Percentiles rank a stretch among this genome's conserved stretches.
Conservation (phyloP, 1,140 invertebrate genomes). For the Proctacanthus coquilletti region DNA sequence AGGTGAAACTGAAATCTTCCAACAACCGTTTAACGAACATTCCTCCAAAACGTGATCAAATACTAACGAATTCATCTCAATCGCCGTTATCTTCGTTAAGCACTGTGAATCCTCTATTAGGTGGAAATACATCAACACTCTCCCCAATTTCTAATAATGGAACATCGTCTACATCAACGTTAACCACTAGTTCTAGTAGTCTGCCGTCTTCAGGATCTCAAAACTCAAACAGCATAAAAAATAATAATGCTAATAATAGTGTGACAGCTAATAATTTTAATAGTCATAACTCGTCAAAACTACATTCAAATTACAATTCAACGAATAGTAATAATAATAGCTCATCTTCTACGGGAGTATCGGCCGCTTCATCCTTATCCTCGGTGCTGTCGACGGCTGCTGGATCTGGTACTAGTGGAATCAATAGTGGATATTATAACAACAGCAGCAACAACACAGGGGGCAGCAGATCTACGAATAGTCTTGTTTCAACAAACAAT, state of each 20-base stretch:
- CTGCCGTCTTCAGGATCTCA: too few species aligned
- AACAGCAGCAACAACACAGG: constrained; percentile 12
- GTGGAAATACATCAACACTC: too few species aligned
- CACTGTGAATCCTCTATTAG: too few species aligned
- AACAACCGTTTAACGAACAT: constrained; percentile 11
- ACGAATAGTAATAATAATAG: too few species aligned
- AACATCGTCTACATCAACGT: too few species aligned
- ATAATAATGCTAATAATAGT: not conserved
- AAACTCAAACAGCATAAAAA: too few species aligned
- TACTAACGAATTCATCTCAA: constrained; percentile 5
- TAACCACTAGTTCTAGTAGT: too few species aligned
- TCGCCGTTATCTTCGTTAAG: not conserved
- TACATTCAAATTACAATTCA: not conserved
- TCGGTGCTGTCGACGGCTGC: constrained; percentile 1
- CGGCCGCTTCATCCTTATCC: constrained; percentile 2
- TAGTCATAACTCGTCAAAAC: not conserved
- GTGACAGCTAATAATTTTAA: not conserved
- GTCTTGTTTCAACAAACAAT: constrained; percentile 1
- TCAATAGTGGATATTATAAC: constrained; percentile 5
- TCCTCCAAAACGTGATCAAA: constrained; percentile 16
- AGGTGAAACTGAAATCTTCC: constrained; percentile 65
- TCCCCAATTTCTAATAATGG: too few species aligned
- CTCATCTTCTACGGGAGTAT: too few species aligned
- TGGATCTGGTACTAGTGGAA: constrained; percentile 3
- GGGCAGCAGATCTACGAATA: constrained; percentile 4